Percentiles rank a stretch among this genome's conserved stretches.
phyloP scores from a whole-genome alignment of 1,140 invertebrate species.

The Megalonaias nervosa region DNA sequence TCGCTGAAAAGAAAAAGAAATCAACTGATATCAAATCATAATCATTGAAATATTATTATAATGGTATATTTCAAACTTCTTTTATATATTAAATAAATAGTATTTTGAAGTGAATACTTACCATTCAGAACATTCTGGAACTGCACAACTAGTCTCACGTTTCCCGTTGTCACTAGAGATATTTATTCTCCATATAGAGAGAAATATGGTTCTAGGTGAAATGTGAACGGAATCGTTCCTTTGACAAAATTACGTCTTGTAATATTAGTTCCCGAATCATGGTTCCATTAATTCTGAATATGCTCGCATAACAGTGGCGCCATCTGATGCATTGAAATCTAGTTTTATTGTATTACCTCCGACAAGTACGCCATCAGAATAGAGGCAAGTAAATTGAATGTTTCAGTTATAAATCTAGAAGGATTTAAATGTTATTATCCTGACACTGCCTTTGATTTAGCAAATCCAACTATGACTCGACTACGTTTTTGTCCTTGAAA shows the following conservation, averaged over 20 bases:
- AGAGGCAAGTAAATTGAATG: conserved; percentile 16
- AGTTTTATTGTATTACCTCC: conserved; percentile 19
- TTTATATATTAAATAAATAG: no score
- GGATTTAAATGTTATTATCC: conserved; percentile 15
- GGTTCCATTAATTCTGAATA: conserved; percentile 11
- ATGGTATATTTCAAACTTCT: no score
- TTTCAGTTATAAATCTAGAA: conserved; percentile 15
- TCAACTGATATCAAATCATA: no score
- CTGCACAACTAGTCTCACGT: conserved; percentile 16
- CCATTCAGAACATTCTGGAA: conserved; percentile 16
- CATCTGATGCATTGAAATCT: conserved; percentile 12
- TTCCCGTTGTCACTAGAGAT: conserved; percentile 14
- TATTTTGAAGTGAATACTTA: not conserved
- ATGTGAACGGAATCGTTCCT: conserved; percentile 13
- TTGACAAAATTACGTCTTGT: conserved; percentile 1
- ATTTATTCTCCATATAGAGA: conserved; percentile 20
- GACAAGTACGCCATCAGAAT: conserved; percentile 15
- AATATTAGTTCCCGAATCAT: conserved; percentile 11
- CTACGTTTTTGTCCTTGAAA: conserved; percentile 15
- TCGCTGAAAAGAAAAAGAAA: conserved; percentile 12
- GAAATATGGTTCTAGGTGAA: conserved; percentile 20
- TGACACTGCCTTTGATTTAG: conserved; percentile 20
- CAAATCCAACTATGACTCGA: conserved; percentile 21
- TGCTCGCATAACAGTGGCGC: conserved; percentile 2
- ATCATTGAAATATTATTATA: no score